Conservation (phyloP, 2,888 invertebrate genomes). For the Operophtera brumata region DNA sequence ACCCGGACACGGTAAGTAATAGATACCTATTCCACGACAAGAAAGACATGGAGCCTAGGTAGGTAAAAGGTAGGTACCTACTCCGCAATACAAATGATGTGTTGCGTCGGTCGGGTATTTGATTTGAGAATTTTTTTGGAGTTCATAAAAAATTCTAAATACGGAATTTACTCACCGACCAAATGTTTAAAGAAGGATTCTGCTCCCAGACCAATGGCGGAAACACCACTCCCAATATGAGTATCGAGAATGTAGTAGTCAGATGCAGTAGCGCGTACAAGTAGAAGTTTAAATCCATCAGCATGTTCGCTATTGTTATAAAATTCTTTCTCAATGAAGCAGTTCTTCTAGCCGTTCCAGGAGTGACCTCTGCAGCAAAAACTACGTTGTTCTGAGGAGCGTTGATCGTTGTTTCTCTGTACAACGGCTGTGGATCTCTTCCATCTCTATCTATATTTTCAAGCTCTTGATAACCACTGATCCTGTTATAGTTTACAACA, state of each 20-base stretch:
- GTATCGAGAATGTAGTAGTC: conserved; percentile 76
- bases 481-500: conserved; percentile 49
- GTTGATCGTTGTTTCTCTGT: conserved; percentile 78
- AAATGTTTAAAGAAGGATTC: conserved; percentile 65
- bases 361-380: conserved; percentile 62
- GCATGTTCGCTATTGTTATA: conserved; percentile 66
- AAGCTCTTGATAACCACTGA: conserved; percentile 65
- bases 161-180: conserved; percentile 56
- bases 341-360: conserved; percentile 68
- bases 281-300: conserved; percentile 76
- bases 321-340: conserved; percentile 70
- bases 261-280: conserved; percentile 77
- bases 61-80: too few species aligned
- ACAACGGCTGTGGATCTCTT: conserved; percentile 75
- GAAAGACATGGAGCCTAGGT: too few species aligned
- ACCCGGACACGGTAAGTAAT: too few species aligned
- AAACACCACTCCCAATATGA: conserved; percentile 76
- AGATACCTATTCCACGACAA: too few species aligned
- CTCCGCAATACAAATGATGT: too few species aligned
- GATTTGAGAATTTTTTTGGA: not conserved
- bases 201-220: conserved; percentile 76
- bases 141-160: not conserved
- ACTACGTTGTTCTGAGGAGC: conserved; percentile 58
- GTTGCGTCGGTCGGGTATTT: too few species aligned
- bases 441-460: conserved; percentile 65